These are phyloP conservation scores for Chironomus striatipennis DNA, from an alignment of 1,140 invertebrate genomes.

Conservation along the genomic window DNA sequence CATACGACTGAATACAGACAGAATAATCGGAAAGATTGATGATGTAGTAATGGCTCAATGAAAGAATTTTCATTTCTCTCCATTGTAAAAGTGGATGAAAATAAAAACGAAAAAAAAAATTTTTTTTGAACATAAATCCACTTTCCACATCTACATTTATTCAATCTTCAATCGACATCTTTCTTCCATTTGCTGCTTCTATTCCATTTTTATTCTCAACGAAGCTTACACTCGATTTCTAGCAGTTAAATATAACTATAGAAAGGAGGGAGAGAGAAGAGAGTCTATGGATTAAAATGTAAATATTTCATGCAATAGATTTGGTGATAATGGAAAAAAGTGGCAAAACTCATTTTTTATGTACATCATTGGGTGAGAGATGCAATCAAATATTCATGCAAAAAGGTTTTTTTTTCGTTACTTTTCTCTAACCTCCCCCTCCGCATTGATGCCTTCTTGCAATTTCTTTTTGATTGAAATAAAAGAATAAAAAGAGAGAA, in stretches of 20 bases:
- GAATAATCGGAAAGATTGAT: slow-evolving; percentile 19
- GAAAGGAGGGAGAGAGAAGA: not conserved
- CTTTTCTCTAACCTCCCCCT: not conserved
- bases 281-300: slow-evolving; percentile 17
- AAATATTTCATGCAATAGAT: slow-evolving; percentile 19
- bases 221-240: not conserved
- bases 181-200: slow-evolving; percentile 18
- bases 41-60: slow-evolving; percentile 10
- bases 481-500: not conserved
- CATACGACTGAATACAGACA: not conserved
- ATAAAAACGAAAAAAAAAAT: too few species aligned
- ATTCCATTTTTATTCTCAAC: not conserved
- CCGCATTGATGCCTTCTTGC: not conserved
- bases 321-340: slow-evolving; percentile 20
- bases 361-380: slow-evolving; percentile 8
- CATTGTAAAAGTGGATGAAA: too few species aligned
- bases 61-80: not conserved
- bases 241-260: not conserved
- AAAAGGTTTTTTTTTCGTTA: not conserved
- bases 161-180: slow-evolving; percentile 15
- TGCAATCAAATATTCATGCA: slow-evolving; percentile 20
- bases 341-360: slow-evolving; percentile 22
- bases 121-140: not conserved
- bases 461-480: not conserved
- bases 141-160: not conserved